A percentile compares a stretch with the other conserved stretches of the same genome.
Evolutionary conservation across 2,888 invertebrate genomes (phyloP).

Genomic region (Caenorhabditis sulstoni): DNA sequence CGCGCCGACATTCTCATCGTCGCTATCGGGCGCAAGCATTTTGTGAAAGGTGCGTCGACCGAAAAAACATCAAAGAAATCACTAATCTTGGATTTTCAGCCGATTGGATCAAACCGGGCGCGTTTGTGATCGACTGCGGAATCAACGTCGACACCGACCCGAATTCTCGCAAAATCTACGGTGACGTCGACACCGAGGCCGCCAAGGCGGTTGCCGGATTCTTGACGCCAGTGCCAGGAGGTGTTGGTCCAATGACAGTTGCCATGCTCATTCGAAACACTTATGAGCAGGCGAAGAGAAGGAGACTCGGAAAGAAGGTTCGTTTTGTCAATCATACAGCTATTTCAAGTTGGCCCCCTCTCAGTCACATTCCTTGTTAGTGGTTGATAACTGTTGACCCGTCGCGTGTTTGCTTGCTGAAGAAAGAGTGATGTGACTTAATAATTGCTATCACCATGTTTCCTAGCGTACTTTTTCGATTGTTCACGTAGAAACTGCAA

Average conservation of each 20-base stretch:
- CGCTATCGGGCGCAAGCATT: conserved; percentile 91
- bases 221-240: conserved; percentile 83
- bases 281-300: conserved; percentile 87
- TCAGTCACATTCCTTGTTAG: neutral
- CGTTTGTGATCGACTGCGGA: conserved; percentile 98
- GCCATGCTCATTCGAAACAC: conserved; percentile 91
- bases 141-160: conserved; percentile 85
- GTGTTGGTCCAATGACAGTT: conserved; percentile 99
- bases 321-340: too few relatives aligned
- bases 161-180: conserved; percentile 84
- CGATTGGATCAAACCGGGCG: conserved; percentile 97
- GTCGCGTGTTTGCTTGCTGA: too few relatives aligned
- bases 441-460: too few relatives aligned
- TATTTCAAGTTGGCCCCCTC: neutral
- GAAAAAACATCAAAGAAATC: too few relatives aligned
- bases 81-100: conserved; percentile 64
- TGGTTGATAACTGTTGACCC: neutral
- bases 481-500: neutral
- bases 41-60: conserved; percentile 86
- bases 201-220: conserved; percentile 85
- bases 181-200: conserved; percentile 90
- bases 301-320: conserved; percentile 61
- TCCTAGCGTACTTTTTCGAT: neutral
- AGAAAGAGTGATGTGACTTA: too few relatives aligned
- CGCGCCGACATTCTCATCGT: conserved; percentile 96